Conservation (phyloP, 2,113 vertebrate species). For the Nipponia nippon region DNA sequence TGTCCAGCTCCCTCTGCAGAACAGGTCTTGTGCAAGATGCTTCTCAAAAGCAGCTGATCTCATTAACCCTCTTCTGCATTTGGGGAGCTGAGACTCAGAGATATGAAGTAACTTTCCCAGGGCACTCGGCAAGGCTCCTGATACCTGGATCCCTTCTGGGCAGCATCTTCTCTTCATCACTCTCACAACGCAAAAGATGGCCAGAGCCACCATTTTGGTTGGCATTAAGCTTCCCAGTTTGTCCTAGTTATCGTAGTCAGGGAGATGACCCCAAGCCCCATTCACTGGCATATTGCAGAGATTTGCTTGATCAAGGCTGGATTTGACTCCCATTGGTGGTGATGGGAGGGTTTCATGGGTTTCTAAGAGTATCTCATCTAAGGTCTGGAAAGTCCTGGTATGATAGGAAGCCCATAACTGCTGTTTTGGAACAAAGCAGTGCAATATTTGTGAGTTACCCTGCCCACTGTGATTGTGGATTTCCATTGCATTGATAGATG, state of each 20-base stretch:
- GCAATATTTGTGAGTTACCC: neutral
- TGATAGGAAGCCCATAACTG: neutral
- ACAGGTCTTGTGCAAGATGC: neutral
- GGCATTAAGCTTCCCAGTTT: neutral
- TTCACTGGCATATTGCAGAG: neutral
- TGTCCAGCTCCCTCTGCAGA: neutral
- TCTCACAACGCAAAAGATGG: neutral
- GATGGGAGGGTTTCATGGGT: neutral
- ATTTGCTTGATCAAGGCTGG: neutral
- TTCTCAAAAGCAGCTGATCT: neutral
- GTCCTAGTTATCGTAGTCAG: neutral
- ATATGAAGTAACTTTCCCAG: neutral
- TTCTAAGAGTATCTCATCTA: neutral
- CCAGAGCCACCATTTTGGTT: neutral
- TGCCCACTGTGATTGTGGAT: neutral
- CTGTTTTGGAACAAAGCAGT: neutral
- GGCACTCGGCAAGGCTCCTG: neutral
- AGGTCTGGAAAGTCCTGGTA: neutral
- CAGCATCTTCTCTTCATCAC: neutral
- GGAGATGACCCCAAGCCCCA: neutral
- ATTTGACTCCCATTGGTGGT: neutral
- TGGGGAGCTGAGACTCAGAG: neutral
- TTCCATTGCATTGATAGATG: neutral
- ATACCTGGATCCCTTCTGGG: neutral
- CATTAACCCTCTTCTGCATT: neutral